These are phyloP conservation scores for Campaea margaritaria DNA, from an alignment of 2,888 invertebrate genomes.

Conservation along the genomic window DNA sequence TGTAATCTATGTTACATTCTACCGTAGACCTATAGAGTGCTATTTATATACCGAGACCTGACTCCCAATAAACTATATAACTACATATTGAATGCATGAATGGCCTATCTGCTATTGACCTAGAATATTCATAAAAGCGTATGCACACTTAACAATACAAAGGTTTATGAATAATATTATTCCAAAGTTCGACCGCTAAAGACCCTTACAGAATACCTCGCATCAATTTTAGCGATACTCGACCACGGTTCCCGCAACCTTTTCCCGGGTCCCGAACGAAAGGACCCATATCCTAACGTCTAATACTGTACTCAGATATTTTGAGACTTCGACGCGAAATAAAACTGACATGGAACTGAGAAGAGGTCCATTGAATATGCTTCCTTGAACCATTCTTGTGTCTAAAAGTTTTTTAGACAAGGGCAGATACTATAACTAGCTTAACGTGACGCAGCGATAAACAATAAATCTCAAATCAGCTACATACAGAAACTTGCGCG, in stretches of 20 bases:
- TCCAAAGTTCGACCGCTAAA: background rate
- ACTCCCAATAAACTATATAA: too few relatives aligned
- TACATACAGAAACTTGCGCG: too few relatives aligned
- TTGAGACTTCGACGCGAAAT: constrained; percentile 1
- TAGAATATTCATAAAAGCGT: constrained; percentile 2
- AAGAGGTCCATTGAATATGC: background rate
- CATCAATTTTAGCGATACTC: constrained; percentile 6
- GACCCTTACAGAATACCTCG: background rate
- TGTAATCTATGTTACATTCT: too few relatives aligned
- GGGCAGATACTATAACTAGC: too few relatives aligned
- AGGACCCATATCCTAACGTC: constrained; percentile 1
- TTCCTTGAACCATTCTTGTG: too few relatives aligned
- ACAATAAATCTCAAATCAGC: too few relatives aligned
- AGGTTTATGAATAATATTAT: background rate
- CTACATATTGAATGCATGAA: too few relatives aligned
- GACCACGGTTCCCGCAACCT: background rate
- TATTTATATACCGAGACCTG: too few relatives aligned
- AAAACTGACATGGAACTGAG: background rate
- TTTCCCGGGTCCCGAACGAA: constrained; percentile 7
- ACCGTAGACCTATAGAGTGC: too few relatives aligned
- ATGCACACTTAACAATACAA: background rate
- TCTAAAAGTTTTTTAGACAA: too few relatives aligned
- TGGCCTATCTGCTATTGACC: too few relatives aligned
- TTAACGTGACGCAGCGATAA: too few relatives aligned
- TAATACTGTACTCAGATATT: constrained; percentile 1